phyloP scores from a whole-genome alignment of 1,140 invertebrate species.

The Chrysomallon squamiferum region DNA sequence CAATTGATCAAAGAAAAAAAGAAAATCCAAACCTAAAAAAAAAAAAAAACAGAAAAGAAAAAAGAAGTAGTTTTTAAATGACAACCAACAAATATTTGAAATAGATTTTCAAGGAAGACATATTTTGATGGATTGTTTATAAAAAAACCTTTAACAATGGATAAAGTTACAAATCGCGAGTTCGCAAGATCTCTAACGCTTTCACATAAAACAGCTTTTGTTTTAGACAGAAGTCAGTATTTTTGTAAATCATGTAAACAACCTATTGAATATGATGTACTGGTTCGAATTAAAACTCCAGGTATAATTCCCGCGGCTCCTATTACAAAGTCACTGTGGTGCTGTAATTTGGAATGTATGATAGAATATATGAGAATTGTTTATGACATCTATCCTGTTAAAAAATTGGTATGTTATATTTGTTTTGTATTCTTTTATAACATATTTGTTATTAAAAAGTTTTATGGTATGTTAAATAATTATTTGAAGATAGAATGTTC shows the following conservation, averaged over 20 bases:
- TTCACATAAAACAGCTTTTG: conserved; percentile 90
- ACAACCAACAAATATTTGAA: no score
- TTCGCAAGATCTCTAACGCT: background rate
- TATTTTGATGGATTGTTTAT: no score
- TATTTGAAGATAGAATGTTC: no score
- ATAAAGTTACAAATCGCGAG: background rate
- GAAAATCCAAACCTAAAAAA: no score
- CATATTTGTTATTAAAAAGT: no score
- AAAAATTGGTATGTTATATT: conserved; percentile 81
- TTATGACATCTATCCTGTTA: conserved; percentile 91
- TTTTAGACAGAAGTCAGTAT: conserved; percentile 89
- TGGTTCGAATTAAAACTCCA: conserved; percentile 65
- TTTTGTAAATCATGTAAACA: conserved; percentile 87
- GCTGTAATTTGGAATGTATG: conserved; percentile 89
- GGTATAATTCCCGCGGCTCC: conserved; percentile 76
- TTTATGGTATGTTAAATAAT: no score
- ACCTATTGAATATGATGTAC: conserved; percentile 86
- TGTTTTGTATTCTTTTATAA: no score
- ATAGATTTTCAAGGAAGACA: no score
- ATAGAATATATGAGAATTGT: conserved; percentile 95
- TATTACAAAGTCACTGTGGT: conserved; percentile 92
- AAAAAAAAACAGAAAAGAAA: no score
- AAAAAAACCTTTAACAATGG: no score
- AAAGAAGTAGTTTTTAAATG: no score
- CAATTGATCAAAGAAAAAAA: no score